Evolutionary conservation across 2,888 invertebrate species (phyloP), one percentile per base, ranked within the genome.

Genomic region (Rhingia campestris): DNA sequence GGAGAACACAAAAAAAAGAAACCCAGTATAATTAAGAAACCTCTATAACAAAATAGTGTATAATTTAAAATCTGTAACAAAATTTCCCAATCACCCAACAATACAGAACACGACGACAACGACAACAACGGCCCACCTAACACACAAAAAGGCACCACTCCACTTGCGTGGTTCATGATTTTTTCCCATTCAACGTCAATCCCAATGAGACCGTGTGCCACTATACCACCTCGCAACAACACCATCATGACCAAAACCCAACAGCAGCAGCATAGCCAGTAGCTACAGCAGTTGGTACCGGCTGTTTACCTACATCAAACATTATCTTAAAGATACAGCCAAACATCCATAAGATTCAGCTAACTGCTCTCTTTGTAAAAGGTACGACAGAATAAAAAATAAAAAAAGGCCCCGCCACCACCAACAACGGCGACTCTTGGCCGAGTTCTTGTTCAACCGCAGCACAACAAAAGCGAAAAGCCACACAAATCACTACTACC

Each of bases 291-390:
- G 67, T 35, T 22, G 43, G 63, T 74, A 69, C 64, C 77, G 73
- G 77, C 73, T 82, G 73, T 77, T 77, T 77, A 41, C 72, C 72
- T 47, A 77, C 69, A 77, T 63, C 77, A 69, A 82, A 73, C 58
- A 77, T 59, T 82, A 74, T 81, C 69, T 53, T 35, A 51, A 53
- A 72, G 59, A 72, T 61, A 51, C 72, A 74, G 37, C 37, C 73
- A 81, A 69, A 81, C 72, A 72, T 49, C 56, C 72, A 67, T 64
- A 69, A 69, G 61, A 59, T 66, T 7, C 30, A 12, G 43, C 59
- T 75, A 63, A 56, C 66, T 73, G 80, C 73, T 73, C 72, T 73
- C 82, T 77, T 72, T 73, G 73, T 72, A 72, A 72, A 64, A 63
- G 47, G 47, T 47, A 66, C 56, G 32, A 39, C 45, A 53, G 39